phyloP scores from a whole-genome alignment of 2,113 vertebrate genomes.

The Mormoops blainvillei region DNA sequence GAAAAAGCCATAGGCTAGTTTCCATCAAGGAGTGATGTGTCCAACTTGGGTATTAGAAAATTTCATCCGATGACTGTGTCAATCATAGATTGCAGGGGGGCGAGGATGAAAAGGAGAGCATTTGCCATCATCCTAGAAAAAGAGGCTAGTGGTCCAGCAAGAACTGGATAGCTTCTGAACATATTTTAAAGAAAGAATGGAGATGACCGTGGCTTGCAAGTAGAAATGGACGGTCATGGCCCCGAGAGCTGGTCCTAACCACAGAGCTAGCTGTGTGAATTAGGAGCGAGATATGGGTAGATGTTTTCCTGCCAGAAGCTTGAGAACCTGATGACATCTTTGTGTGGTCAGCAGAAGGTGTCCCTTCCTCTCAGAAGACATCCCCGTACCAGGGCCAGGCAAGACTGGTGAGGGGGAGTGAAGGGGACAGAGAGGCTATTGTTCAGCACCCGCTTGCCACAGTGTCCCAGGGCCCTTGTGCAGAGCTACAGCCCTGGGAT shows the following conservation, averaged over 20 bases:
- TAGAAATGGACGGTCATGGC: background rate
- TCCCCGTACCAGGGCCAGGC: background rate
- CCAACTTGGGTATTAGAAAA: background rate
- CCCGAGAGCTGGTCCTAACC: background rate
- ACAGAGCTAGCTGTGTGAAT: background rate
- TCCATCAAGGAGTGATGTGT: background rate
- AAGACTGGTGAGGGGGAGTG: background rate
- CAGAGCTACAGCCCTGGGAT: background rate
- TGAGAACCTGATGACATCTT: background rate
- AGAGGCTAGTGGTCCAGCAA: too few relatives aligned
- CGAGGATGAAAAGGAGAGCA: background rate
- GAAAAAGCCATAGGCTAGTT: background rate
- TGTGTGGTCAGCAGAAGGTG: background rate
- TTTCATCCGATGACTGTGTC: background rate
- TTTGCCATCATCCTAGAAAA: background rate
- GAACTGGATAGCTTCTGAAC: background rate
- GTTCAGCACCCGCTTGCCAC: background rate
- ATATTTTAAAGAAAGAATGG: background rate
- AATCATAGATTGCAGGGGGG: background rate
- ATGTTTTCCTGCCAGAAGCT: background rate
- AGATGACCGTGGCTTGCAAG: background rate
- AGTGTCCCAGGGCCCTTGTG: background rate
- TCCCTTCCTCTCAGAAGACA: background rate
- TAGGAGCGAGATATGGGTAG: background rate
- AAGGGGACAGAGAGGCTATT: background rate